phyloP scores from a whole-genome alignment of 2,113 vertebrate species.

The Scortum barcoo region DNA sequence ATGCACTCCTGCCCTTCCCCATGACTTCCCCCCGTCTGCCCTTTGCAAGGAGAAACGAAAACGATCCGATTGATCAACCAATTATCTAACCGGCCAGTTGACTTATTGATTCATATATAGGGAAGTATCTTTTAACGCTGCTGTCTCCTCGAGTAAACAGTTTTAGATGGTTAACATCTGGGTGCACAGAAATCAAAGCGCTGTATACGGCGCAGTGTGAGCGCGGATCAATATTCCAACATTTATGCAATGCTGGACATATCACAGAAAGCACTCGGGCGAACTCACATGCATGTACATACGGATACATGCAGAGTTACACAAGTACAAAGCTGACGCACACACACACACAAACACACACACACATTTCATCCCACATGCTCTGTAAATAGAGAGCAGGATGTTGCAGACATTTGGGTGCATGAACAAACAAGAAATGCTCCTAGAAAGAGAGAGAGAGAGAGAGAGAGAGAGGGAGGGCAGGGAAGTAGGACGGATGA shows the following conservation, averaged over 20 bases:
- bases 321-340: conserved; percentile 64
- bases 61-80: conserved; percentile 47
- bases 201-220: background rate
- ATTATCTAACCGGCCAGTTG: conserved; percentile 38
- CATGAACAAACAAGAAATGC: conserved; percentile 74
- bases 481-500: conserved; percentile 32
- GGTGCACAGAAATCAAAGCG: conserved; percentile 3
- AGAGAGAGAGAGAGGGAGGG: conserved; percentile 20
- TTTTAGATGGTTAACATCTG: conserved; percentile 2
- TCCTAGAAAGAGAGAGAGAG: conserved; percentile 56
- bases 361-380: conserved; percentile 78
- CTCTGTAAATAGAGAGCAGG: conserved; percentile 81
- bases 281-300: conserved; percentile 40
- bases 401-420: conserved; percentile 80
- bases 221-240: conserved; percentile 33
- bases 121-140: conserved; percentile 25
- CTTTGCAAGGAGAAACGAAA: conserved; percentile 59
- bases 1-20: conserved; percentile 47
- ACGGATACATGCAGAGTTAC: conserved; percentile 41
- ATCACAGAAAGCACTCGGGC: conserved; percentile 24
- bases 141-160: background rate
- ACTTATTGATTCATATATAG: conserved; percentile 48
- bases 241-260: conserved; percentile 12
- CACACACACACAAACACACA: conserved; percentile 33
- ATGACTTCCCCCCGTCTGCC: conserved; percentile 30